Evolutionary conservation across 2,797 vertebrate species (phyloP).

Genomic region (Thripadectes ignobilis): DNA sequence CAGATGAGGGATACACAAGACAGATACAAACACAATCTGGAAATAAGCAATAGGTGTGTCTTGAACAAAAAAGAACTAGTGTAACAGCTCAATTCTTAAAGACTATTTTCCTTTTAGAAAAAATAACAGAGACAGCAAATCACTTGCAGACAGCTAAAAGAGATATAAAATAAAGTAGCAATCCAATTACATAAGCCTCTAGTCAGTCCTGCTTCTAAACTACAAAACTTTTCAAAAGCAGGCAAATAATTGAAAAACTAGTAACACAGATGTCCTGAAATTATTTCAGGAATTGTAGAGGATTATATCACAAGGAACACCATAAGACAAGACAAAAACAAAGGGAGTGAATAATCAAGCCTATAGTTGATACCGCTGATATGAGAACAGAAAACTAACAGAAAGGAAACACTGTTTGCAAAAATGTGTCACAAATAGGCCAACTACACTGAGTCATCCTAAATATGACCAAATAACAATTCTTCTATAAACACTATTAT

Average conservation of each 20-base stretch:
- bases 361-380: background rate
- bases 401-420: slow-evolving; percentile 17
- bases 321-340: background rate
- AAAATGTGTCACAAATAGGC: background rate
- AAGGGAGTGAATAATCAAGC: background rate
- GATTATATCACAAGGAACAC: background rate
- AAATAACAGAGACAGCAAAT: background rate
- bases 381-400: background rate
- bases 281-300: background rate
- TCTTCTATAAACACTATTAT: background rate
- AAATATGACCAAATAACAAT: slow-evolving; percentile 13
- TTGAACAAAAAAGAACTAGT: background rate
- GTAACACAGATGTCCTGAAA: background rate
- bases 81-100: background rate
- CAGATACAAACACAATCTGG: background rate
- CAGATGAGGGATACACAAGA: background rate
- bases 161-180: background rate
- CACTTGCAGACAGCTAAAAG: background rate
- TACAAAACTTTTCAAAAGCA: background rate
- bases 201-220: background rate
- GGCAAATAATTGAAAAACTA: background rate
- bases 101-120: background rate
- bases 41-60: background rate
- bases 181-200: background rate
- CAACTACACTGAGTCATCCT: slow-evolving; percentile 30